Evolutionary conservation across 2,797 vertebrate species (phyloP), one percentile per base, ranked within the genome.

Genomic region (Urosaurus nigricauda): DNA sequence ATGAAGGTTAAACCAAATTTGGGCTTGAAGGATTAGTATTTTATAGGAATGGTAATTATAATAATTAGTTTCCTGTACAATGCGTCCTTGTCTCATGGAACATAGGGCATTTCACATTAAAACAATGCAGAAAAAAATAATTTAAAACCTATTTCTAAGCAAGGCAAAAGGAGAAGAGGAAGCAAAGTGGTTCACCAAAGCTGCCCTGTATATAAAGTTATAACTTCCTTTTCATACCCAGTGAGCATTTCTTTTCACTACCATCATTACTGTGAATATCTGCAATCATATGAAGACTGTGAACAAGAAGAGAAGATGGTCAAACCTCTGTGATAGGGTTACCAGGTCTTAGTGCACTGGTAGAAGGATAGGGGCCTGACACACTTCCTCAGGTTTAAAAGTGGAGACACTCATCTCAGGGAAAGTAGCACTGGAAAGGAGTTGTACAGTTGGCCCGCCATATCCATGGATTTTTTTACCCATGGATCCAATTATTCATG

Each of bases 51-150:
- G 21, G 14, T 63, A 51, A 78, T 65, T 37, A n/a, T 78, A 63
- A 63, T 80, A 24, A 73, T 87, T 81, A 58, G 16, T 81, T 87
- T 73, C 56, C 71, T 29, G 35, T 40, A n/a, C 24, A 43, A 37
- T 58, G 37, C 1, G 0, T 29, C 24, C 17, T 71, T 79, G 43
- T 47, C 21, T 53, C 19, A 53, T n/a, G 35, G 12, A 73, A 58
- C 9, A 6, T 40, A 29, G 65, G 56, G 16, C 43, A 78, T 21
- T 77, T 37, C 53, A 53, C 24, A n/a, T 37, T 47, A 17, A 32
- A 83, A 65, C 19, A 53, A 60, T 60, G 70, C 29, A 65, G 5
- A 6, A n/a, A 43, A 56, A 5, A 16, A 13, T 37, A 13, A 60
- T 60, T 68, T 58, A 58, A 81, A 51, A 73, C 37, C 7, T 70